phyloP scores from a whole-genome alignment of 2,797 vertebrate genomes.

The Molossus molossus region DNA sequence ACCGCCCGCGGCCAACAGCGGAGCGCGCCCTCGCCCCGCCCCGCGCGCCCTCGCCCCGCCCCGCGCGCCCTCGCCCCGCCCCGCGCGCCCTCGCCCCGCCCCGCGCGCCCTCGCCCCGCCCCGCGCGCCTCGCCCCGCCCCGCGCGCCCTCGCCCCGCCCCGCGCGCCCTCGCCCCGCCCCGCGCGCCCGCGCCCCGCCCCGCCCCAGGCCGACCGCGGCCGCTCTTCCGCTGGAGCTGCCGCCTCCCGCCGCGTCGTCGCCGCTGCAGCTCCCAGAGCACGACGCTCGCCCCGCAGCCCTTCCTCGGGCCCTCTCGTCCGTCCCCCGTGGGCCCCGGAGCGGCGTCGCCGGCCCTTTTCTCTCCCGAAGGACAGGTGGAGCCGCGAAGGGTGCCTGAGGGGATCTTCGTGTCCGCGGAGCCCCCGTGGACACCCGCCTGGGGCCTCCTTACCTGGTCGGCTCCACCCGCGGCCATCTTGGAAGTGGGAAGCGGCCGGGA shows the following conservation, averaged over 20 bases:
- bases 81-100: not conserved
- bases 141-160: not conserved
- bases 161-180: not conserved
- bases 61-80: not conserved
- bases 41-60: not conserved
- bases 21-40: not conserved
- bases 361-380: not conserved
- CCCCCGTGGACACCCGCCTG: not conserved
- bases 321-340: not conserved
- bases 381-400: not conserved
- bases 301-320: not conserved
- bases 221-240: not conserved
- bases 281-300: not conserved
- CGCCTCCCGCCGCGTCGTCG: not conserved
- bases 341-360: not conserved
- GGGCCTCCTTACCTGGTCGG: slow-evolving; percentile 79
- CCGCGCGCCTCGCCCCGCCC: not conserved
- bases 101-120: not conserved
- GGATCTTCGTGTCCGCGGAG: not conserved
- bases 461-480: slow-evolving; percentile 94
- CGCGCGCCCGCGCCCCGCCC: not conserved
- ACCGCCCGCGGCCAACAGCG: not conserved
- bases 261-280: not conserved
- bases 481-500: slow-evolving; percentile 87
- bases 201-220: not conserved